Conservation (phyloP, 2,797 vertebrate genomes). For the Orestias chungarensis region DNA sequence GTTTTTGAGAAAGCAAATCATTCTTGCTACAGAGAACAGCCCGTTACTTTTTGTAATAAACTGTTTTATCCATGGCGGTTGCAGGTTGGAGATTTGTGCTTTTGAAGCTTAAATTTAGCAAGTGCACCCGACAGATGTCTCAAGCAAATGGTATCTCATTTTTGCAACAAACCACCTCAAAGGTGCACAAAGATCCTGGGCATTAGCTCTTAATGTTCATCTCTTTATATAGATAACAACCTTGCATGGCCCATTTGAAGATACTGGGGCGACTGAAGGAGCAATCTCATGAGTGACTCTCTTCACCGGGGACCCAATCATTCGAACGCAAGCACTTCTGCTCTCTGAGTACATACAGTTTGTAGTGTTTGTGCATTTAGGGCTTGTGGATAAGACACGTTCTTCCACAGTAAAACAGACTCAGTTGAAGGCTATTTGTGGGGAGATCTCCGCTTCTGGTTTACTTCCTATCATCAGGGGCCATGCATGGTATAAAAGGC, state of each 20-base stretch:
- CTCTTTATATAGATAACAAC: slow-evolving; percentile 61
- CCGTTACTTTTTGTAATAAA: slow-evolving; percentile 21
- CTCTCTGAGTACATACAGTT: slow-evolving; percentile 42
- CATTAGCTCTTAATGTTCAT: slow-evolving; percentile 51
- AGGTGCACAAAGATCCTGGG: slow-evolving; percentile 44
- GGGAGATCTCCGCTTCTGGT: slow-evolving; percentile 21
- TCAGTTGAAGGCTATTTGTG: slow-evolving; percentile 14
- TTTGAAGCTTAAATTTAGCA: slow-evolving; percentile 39
- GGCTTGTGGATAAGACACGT: slow-evolving; percentile 35
- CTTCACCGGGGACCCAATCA: slow-evolving; percentile 63
- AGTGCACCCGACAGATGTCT: slow-evolving; percentile 51
- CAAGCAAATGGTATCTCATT: slow-evolving; percentile 45
- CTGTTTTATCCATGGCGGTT: slow-evolving; percentile 20
- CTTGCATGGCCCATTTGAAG: slow-evolving; percentile 55
- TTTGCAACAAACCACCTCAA: slow-evolving; percentile 51
- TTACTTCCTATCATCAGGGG: slow-evolving; percentile 36
- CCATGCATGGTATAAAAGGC: background rate
- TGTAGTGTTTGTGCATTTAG: slow-evolving; percentile 42
- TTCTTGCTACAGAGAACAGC: background rate
- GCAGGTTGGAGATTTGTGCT: slow-evolving; percentile 28
- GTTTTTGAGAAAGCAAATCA: slow-evolving; percentile 25
- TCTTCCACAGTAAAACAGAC: slow-evolving; percentile 40
- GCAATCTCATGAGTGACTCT: slow-evolving; percentile 48
- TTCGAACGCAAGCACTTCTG: slow-evolving; percentile 35
- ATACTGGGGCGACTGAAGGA: slow-evolving; percentile 55